Evolutionary conservation across 2,113 vertebrate species (phyloP).

Genomic region (Megaptera novaeangliae): DNA sequence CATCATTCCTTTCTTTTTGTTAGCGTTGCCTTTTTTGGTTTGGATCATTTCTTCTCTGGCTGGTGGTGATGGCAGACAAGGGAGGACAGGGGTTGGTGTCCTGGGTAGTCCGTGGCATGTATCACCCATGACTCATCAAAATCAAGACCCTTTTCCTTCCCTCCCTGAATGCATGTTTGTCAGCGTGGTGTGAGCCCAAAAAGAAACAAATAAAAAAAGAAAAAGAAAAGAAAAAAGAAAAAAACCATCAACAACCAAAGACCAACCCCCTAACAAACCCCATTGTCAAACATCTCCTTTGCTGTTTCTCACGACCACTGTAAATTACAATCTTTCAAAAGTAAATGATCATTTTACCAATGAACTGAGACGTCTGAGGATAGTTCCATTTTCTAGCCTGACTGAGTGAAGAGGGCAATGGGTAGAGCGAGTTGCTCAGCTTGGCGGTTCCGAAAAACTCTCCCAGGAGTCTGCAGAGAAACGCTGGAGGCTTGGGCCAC

Average conservation of each 20-base stretch:
- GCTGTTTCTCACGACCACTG: constrained; percentile 91
- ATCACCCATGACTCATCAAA: constrained; percentile 82
- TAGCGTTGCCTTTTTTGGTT: constrained; percentile 65
- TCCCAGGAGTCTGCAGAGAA: constrained; percentile 68
- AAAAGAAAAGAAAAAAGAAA: constrained; percentile 61
- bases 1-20: constrained; percentile 12
- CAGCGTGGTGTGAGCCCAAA: constrained; percentile 78
- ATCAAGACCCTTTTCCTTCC: constrained; percentile 71
- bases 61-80: constrained; percentile 59
- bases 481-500: constrained; percentile 54
- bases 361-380: constrained; percentile 77
- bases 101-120: constrained; percentile 85
- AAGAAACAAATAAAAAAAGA: constrained; percentile 66
- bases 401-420: constrained; percentile 83
- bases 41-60: constrained; percentile 64
- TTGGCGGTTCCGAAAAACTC: constrained; percentile 79
- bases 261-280: constrained; percentile 77
- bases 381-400: constrained; percentile 94
- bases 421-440: constrained; percentile 81
- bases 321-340: constrained; percentile 80
- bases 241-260: constrained; percentile 79
- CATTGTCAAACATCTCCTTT: constrained; percentile 82
- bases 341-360: constrained; percentile 77
- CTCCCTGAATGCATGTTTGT: constrained; percentile 89
- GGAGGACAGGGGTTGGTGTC: constrained; percentile 51